Evolutionary conservation across 1,140 invertebrate species (phyloP), one percentile per base, ranked within the genome.

Genomic region (Bombus pyrosoma): DNA sequence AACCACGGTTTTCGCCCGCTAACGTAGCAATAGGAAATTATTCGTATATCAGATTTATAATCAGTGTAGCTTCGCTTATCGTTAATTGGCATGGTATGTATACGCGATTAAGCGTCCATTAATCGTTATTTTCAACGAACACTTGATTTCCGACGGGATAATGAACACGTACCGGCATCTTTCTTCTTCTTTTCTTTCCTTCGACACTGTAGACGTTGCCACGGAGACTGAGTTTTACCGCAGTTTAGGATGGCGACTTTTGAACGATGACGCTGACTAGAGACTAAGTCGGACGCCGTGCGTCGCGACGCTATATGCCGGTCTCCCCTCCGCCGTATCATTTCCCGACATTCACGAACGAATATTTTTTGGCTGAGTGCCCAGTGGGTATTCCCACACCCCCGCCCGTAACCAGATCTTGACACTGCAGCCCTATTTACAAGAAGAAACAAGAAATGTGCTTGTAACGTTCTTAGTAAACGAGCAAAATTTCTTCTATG

Each of bases 261-360:
- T 89, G 88, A 92, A 93, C 86, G 91, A 91, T 93, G 91, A 90
- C 85, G 88, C 85, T 83, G 90, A 88, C 89, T 92, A 87, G 81
- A 93, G 92, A 95, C 95, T 95, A 95, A 95, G 91, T 93, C 91
- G 88, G 87, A 94, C 86, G 85, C 86, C 32, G 91, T 81, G 91
- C 92, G 93, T 94, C 93, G 91, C 94, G 94, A 92, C 90, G 93
- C 94, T 95, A 95, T 95, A 95, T 95, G 93, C 91, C 87, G 87
- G 92, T 86, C 92, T 93, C 94, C 94, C 94, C 94, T 93, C 94
- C 93, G 82, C 74, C 41, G 64, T 75, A 83, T 85, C 78, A 82
- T 88, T 91, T 79, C 80, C 87, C 89, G 91, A 93, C 94, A 88
- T 93, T 93, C 91, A 91, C 89, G 85, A 90, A 91, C 89, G 88